Evolutionary conservation across 2,888 invertebrate species (phyloP).

Genomic region (Iphiclides podalirius): DNA sequence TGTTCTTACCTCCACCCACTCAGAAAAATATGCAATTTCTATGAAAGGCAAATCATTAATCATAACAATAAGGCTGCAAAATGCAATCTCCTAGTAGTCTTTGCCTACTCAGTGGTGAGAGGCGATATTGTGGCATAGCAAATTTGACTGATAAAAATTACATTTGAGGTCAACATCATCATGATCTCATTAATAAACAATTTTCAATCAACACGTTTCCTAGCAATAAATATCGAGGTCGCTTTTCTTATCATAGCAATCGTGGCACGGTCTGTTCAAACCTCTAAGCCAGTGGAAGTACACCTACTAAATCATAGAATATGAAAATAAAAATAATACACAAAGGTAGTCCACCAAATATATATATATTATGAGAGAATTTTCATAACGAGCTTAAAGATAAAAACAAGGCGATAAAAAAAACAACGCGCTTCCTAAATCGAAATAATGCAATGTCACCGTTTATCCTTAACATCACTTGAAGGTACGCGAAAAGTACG

Average conservation of each 20-base stretch:
- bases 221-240: conserved; percentile 47
- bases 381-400: conserved; percentile 1
- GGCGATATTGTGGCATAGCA: no score
- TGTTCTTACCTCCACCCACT: no score
- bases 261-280: neutral
- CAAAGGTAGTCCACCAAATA: neutral
- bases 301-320: no score
- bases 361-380: conserved; percentile 1
- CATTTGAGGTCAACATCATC: conserved; percentile 20
- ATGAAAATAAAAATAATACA: neutral
- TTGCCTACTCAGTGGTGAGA: no score
- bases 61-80: no score
- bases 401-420: conserved; percentile 1
- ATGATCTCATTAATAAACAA: conserved; percentile 23
- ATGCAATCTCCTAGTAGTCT: no score
- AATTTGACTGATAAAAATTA: no score
- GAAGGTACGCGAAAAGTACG: neutral
- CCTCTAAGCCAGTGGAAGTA: neutral
- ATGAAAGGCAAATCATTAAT: no score
- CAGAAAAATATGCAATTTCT: no score
- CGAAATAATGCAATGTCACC: conserved; percentile 30
- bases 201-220: conserved; percentile 37
- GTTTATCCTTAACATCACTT: conserved; percentile 20
- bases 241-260: conserved; percentile 37
- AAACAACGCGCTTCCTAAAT: conserved; percentile 11